Percentiles rank a stretch among this genome's conserved stretches.
phyloP scores from a whole-genome alignment of 2,888 invertebrate genomes.

The Rhagophthalmus giganteus region DNA sequence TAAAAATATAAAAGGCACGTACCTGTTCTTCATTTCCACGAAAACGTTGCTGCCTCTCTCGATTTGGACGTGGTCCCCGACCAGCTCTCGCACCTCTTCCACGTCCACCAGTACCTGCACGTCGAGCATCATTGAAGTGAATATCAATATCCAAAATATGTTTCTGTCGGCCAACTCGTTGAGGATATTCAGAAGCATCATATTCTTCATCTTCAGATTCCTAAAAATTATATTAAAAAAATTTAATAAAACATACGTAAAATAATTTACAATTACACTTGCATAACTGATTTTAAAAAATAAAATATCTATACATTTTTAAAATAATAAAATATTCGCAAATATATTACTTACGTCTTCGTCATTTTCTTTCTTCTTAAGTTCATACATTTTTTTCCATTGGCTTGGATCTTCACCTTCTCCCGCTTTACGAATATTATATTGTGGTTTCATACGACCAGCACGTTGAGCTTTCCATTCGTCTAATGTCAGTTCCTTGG shows the following conservation, averaged over 20 bases:
- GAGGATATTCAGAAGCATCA: conserved; percentile 78
- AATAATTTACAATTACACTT: too few species aligned
- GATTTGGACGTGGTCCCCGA: conserved; percentile 43
- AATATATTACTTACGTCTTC: conserved; percentile 43
- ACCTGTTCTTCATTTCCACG: conserved; percentile 50
- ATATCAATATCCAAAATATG: conserved; percentile 86
- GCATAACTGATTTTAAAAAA: too few species aligned
- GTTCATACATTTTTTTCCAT: conserved; percentile 89
- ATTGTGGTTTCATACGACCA: conserved; percentile 81
- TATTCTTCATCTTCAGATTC: conserved; percentile 61
- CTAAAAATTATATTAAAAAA: too few species aligned
- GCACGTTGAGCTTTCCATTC: conserved; percentile 91
- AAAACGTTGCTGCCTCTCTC: conserved; percentile 38
- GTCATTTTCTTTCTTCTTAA: conserved; percentile 74
- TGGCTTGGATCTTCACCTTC: conserved; percentile 90
- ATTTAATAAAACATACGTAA: too few species aligned
- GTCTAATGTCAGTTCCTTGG: conserved; percentile 87
- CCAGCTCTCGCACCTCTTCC: conserved; percentile 60
- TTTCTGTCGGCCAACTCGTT: conserved; percentile 84
- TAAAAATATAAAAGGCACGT: too few species aligned
- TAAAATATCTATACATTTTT: too few species aligned
- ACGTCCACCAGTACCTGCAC: conserved; percentile 69
- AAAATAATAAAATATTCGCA: too few species aligned
- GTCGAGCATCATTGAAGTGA: conserved; percentile 79
- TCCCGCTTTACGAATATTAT: conserved; percentile 90